Conservation (phyloP, 2,113 vertebrate genomes). For the Nothoprocta perdicaria region DNA sequence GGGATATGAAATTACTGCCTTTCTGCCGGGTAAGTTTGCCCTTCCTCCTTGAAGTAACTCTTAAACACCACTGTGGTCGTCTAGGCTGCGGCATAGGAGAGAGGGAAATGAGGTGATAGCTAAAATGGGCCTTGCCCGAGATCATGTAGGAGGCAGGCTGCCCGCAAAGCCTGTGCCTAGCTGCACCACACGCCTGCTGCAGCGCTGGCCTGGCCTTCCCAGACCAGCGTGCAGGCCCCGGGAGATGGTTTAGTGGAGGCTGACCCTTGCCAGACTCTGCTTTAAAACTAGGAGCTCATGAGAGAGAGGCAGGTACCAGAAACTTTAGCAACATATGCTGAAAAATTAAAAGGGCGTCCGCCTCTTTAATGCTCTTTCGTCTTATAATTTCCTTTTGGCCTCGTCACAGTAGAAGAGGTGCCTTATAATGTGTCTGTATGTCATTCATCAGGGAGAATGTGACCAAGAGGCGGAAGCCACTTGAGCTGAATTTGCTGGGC, state of each 20-base stretch:
- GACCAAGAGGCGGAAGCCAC: not conserved
- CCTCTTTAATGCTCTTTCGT: not conserved
- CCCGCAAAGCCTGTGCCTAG: not conserved
- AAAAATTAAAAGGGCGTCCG: not conserved
- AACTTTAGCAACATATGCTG: not conserved
- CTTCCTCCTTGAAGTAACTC: not conserved
- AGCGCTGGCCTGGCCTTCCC: not conserved
- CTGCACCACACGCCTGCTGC: not conserved
- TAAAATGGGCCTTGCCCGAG: not conserved
- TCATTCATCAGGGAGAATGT: not conserved
- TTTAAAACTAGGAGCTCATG: not conserved
- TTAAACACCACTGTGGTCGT: not conserved
- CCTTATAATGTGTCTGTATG: not conserved
- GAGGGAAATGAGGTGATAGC: not conserved
- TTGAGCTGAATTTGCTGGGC: not conserved
- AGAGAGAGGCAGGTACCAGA: not conserved
- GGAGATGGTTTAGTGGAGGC: not conserved
- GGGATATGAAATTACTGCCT: not conserved
- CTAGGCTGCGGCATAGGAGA: not conserved
- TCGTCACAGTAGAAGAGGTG: not conserved
- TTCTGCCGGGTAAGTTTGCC: not conserved
- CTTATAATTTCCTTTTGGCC: not conserved
- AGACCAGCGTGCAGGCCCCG: not conserved
- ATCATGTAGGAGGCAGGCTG: not conserved
- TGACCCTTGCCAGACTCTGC: not conserved